These are phyloP conservation scores for Apeltes quadracus DNA, from an alignment of 2,113 vertebrate genomes.

Conservation along the genomic window DNA sequence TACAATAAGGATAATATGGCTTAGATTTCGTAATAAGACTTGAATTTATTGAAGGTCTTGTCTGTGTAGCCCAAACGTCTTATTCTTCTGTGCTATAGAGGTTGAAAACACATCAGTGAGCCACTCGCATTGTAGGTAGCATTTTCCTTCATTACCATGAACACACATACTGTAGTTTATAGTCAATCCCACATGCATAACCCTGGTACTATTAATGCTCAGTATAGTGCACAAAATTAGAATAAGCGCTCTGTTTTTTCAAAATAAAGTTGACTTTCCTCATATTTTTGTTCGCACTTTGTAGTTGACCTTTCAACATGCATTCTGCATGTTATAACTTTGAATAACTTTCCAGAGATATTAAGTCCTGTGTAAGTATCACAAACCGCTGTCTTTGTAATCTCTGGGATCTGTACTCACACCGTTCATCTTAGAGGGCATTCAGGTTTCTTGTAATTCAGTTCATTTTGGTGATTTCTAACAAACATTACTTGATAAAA, in stretches of 20 bases:
- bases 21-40: background rate
- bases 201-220: background rate
- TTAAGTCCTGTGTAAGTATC: background rate
- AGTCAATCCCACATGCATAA: background rate
- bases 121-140: background rate
- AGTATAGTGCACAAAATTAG: background rate
- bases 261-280: background rate
- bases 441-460: constrained; percentile 1
- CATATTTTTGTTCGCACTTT: background rate
- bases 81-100: background rate
- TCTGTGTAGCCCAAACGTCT: background rate
- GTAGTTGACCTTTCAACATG: background rate
- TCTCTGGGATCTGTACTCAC: background rate
- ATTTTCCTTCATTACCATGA: background rate
- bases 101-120: background rate
- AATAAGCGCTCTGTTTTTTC: background rate
- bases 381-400: background rate
- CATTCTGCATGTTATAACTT: background rate
- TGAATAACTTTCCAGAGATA: background rate
- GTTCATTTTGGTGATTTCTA: constrained; percentile 12
- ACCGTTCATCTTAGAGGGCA: no score
- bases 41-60: background rate
- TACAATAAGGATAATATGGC: background rate
- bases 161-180: background rate
- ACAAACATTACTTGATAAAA: constrained; percentile 12